phyloP scores from a whole-genome alignment of 2,888 invertebrate species.

The Apoderus coryli region DNA sequence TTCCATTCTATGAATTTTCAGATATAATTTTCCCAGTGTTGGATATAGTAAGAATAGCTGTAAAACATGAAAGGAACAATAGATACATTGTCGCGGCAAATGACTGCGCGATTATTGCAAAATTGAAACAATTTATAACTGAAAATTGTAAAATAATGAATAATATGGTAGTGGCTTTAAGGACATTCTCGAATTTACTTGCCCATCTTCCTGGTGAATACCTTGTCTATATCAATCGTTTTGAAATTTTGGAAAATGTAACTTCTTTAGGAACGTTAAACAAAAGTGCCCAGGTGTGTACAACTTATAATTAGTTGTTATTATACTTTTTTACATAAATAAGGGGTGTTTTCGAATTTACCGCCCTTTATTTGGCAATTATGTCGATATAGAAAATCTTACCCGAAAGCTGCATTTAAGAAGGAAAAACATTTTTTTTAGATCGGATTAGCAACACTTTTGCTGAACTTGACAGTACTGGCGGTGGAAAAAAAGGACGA shows the following conservation, averaged over 20 bases:
- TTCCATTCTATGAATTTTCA: too few species aligned
- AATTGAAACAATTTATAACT: slow-evolving; percentile 24
- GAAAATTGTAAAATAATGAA: slow-evolving; percentile 37
- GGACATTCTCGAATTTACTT: slow-evolving; percentile 73
- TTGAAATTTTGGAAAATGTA: slow-evolving; percentile 39
- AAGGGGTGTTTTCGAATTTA: too few species aligned
- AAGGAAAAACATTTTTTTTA: slow-evolving; percentile 34
- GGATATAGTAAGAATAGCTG: slow-evolving; percentile 72
- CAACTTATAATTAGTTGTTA: too few species aligned
- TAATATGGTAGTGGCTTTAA: slow-evolving; percentile 64
- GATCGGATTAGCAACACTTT: slow-evolving; percentile 58
- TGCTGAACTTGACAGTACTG: slow-evolving; percentile 58
- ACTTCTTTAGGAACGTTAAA: slow-evolving; percentile 38
- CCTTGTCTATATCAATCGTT: slow-evolving; percentile 41
- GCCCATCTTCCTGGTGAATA: slow-evolving; percentile 50
- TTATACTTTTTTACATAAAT: too few species aligned
- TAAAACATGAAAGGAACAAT: slow-evolving; percentile 41
- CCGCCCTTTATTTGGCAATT: too few species aligned
- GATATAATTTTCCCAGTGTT: slow-evolving; percentile 78
- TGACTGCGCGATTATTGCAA: slow-evolving; percentile 25
- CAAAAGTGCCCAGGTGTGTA: slow-evolving; percentile 47
- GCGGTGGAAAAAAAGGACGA: slow-evolving; percentile 41
- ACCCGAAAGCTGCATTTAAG: too few species aligned
- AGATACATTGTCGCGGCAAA: slow-evolving; percentile 40
- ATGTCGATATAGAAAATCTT: too few species aligned